Evolutionary conservation across 2,888 invertebrate species (phyloP).

Genomic region (Harpalus rufipes): DNA sequence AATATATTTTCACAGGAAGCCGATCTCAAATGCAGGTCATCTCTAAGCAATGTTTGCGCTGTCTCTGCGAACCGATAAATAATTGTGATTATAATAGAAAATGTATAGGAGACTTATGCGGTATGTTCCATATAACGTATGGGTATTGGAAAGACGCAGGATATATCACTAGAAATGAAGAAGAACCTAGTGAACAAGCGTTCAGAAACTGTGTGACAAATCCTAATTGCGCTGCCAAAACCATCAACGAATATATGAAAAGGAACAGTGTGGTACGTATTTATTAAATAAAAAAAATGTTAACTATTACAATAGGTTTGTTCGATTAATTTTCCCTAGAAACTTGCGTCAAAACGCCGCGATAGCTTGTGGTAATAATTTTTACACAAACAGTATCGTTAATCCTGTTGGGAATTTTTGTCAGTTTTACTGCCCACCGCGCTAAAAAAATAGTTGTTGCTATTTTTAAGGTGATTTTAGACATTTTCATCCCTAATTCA

Average conservation of each 20-base stretch:
- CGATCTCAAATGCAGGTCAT: not conserved
- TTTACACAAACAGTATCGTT: no score
- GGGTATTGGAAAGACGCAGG: not conserved
- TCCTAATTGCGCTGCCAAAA: not conserved
- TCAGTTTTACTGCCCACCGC: no score
- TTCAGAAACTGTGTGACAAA: not conserved
- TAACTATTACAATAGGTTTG: conserved; percentile 18
- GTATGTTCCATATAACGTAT: not conserved
- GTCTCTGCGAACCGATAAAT: not conserved
- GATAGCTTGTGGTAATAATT: no score
- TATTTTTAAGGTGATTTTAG: no score
- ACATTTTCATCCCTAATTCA: no score
- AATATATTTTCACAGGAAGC: no score
- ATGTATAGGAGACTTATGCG: not conserved
- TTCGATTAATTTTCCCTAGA: no score
- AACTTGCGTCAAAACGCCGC: no score
- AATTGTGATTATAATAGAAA: not conserved
- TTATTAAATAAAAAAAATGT: no score
- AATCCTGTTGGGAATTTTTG: no score
- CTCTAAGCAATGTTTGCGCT: not conserved
- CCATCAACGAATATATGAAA: not conserved
- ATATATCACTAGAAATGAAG: conserved; percentile 25
- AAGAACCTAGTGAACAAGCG: not conserved
- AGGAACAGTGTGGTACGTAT: not conserved
- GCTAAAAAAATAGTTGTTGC: no score